A percentile compares a stretch with the other conserved stretches of the same genome.
Conservation (phyloP, 2,113 vertebrate species). For the Melospiza georgiana region DNA sequence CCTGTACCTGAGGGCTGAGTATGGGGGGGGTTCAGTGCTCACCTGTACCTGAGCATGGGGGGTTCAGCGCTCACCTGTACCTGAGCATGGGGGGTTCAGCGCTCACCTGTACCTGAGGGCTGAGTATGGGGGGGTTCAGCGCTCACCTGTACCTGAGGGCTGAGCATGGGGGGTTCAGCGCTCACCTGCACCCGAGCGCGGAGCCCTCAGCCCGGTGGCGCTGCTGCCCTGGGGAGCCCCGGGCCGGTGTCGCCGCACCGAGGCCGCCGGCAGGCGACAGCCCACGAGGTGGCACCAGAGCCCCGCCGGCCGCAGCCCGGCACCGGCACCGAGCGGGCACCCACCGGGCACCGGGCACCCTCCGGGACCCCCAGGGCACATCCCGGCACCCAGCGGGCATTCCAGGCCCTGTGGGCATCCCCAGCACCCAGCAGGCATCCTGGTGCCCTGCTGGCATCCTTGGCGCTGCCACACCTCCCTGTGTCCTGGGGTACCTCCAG, state of each 20-base stretch:
- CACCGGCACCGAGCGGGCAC: not conserved
- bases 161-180: no score
- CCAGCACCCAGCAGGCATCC: not conserved
- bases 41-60: not conserved
- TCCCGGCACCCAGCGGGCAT: not conserved
- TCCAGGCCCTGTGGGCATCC: not conserved
- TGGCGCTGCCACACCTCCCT: not conserved
- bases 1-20: not conserved
- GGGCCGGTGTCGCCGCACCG: accelerated
- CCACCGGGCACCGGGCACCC: accelerated
- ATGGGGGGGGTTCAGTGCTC: not conserved
- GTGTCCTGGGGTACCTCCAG: not conserved
- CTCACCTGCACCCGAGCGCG: no score
- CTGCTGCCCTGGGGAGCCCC: accelerated
- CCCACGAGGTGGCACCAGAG: conserved; percentile 62
- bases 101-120: no score
- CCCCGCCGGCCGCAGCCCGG: not conserved
- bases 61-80: no score
- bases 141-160: not conserved
- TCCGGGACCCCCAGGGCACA: accelerated
- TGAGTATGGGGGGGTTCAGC: not conserved
- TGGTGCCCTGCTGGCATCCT: not conserved
- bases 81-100: no score
- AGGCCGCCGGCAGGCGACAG: not conserved
- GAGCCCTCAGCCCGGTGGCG: not conserved